Base-by-base conservation (phyloP, 2,113 vertebrate genomes). In the Muntiacus reevesi region DNA sequence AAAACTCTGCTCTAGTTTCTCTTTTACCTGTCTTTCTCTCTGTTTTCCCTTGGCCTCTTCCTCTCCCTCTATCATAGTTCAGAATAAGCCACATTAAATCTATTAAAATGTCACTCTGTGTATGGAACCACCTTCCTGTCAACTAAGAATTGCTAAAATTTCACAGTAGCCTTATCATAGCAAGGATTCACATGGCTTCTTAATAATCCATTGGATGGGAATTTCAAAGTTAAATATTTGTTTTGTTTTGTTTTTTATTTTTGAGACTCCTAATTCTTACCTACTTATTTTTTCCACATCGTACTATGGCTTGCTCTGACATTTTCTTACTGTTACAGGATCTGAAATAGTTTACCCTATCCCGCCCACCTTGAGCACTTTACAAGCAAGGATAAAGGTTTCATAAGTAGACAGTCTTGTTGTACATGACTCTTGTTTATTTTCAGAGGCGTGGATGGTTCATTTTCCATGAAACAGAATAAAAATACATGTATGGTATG, bases 381-480 rank as follows among this genome's bases (percentile, higher is more conserved):
- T 96, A 89, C 14, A 89, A 15, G 5, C 64, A 60, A 86, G 47
- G 33, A 27, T 92, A 55, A 95, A n/a, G 60, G 21, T 33, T 60
- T 76, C 7, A n/a, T 52, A 27, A 85, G 93, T 78, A 94, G 96
- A 94, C 54, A 95, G 55, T n/a, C 54, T 45, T 94, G 52, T 81
- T 83, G 25, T 92, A 89, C 93, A 92, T 91, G 81, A 76, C 8
- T 59, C 55, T 23, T 45, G 25, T 45, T 76, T 45, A 78, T 78
- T 45, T 78, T 78, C 40, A 89, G 79, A 96, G 67, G 17, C 36
- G 71, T 33, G 54, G 83, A 27, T 93, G 17, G 45, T 96, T 91
- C 84, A 71, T 96, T 92, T 89, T 74, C 84, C 81, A 89, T 95
- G 85, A 92, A 97, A 89, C 74, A 96, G 30, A 95, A 92, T 87